A percentile compares a stretch with the other conserved stretches of the same genome.
phyloP scores from a whole-genome alignment of 2,113 vertebrate species.

The Protobothrops flavoviridis region DNA sequence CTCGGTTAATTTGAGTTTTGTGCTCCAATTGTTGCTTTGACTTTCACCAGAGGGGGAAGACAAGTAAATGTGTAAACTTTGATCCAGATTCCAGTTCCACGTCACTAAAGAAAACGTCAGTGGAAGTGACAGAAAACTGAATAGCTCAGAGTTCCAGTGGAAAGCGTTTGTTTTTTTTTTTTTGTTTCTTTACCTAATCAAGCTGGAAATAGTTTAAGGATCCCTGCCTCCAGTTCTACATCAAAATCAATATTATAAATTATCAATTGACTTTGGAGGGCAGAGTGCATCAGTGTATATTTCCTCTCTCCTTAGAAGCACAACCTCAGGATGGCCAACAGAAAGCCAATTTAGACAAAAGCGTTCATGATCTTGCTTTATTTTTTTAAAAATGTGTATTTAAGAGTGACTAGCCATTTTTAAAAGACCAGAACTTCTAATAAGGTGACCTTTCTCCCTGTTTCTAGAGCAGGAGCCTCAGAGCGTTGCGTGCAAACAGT shows the following conservation, averaged over 20 bases:
- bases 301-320: background rate
- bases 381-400: background rate
- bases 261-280: background rate
- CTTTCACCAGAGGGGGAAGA: background rate
- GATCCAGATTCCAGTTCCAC: background rate
- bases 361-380: background rate
- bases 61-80: background rate
- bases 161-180: background rate
- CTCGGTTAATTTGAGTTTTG: background rate
- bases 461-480: background rate
- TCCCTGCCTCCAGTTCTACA: background rate
- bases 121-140: background rate
- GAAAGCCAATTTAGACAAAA: background rate
- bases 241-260: background rate
- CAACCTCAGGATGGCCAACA: constrained; percentile 15
- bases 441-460: too few relatives aligned
- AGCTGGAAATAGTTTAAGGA: background rate
- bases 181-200: background rate
- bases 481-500: background rate
- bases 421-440: background rate
- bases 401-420: background rate
- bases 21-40: background rate
- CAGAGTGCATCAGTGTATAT: background rate
- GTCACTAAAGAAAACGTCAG: background rate
- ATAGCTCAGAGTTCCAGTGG: background rate